Evolutionary conservation across 2,113 vertebrate genomes (phyloP).

Genomic region (Anser cygnoides): DNA sequence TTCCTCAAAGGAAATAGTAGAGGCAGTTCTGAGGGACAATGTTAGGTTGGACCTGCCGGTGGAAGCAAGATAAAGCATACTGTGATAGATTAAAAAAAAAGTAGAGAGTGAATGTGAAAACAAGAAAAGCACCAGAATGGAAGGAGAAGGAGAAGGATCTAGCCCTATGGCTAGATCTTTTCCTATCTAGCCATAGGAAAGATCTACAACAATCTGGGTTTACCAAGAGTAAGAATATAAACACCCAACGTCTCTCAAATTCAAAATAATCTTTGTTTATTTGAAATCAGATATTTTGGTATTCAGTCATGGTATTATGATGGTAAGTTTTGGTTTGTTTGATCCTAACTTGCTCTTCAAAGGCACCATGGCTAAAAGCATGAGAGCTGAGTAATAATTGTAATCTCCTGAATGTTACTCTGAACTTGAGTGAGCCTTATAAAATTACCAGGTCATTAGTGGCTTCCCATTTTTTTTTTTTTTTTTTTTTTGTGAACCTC

Average conservation of each 20-base stretch:
- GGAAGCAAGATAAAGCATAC: not conserved
- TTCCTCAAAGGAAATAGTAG: not conserved
- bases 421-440: not conserved
- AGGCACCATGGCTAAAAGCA: not conserved
- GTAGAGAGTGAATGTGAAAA: not conserved
- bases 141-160: not conserved
- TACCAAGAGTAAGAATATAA: not conserved
- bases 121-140: not conserved
- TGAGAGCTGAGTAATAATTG: not conserved
- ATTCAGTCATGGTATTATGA: not conserved
- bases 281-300: not conserved
- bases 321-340: not conserved
- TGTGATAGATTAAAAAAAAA: not conserved
- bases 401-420: not conserved
- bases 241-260: not conserved
- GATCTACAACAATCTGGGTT: not conserved
- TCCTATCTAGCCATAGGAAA: no score
- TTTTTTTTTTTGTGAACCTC: not conserved
- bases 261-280: not conserved
- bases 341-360: not conserved
- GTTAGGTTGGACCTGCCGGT: not conserved
- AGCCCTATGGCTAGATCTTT: no score
- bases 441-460: not conserved
- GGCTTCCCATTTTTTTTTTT: not conserved
- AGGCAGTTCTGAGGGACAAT: fast-evolving